phyloP scores from a whole-genome alignment of 2,888 invertebrate species.

The Priocnemis perturbator region DNA sequence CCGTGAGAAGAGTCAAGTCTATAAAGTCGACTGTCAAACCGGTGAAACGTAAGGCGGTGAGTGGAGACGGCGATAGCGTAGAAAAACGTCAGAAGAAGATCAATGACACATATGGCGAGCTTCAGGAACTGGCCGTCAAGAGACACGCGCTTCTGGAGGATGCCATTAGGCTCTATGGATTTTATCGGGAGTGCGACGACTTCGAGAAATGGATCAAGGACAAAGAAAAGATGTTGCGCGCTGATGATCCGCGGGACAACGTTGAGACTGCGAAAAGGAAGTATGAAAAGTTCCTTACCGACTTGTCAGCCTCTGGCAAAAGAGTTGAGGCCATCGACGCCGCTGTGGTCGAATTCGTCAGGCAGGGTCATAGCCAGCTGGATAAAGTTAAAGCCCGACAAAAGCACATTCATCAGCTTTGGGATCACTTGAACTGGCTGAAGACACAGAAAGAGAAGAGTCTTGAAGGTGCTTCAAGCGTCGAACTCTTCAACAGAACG shows the following conservation, averaged over 20 bases:
- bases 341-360: conserved; percentile 89
- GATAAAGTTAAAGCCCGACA: conserved; percentile 86
- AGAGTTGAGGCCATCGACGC: conserved; percentile 92
- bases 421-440: conserved; percentile 90
- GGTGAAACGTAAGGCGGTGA: conserved; percentile 68
- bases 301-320: conserved; percentile 94
- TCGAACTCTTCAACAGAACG: conserved; percentile 95
- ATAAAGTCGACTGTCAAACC: conserved; percentile 73
- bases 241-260: conserved; percentile 90
- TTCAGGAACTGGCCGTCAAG: conserved; percentile 86
- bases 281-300: conserved; percentile 97
- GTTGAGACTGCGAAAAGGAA: conserved; percentile 95
- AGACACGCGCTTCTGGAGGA: conserved; percentile 92
- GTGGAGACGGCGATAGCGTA: conserved; percentile 84
- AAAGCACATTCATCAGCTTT: conserved; percentile 90
- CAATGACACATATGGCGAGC: conserved; percentile 87
- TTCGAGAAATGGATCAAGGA: conserved; percentile 98
- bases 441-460: conserved; percentile 94
- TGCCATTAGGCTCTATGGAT: conserved; percentile 92
- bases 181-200: conserved; percentile 97
- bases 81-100: conserved; percentile 88
- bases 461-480: conserved; percentile 93
- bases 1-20: conserved; percentile 82
- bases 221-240: conserved; percentile 90
- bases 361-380: conserved; percentile 90